phyloP scores from a whole-genome alignment of 35 echinoderm and acorn worm species.

The Apostichopus parvimensis region DNA sequence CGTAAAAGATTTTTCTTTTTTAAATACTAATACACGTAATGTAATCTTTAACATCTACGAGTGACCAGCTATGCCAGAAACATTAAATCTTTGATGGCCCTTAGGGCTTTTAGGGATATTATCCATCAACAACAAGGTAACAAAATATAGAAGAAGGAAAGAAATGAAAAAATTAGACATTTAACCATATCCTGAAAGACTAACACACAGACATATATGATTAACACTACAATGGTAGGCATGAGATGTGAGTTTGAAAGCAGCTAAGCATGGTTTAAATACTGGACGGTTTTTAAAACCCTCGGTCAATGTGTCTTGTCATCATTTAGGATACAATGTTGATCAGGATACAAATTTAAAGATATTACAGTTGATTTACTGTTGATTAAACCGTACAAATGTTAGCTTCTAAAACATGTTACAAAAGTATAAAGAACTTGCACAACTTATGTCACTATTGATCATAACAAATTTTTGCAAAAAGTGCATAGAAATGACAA shows the following conservation, averaged over 20 bases:
- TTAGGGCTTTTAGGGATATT: background rate
- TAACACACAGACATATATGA: background rate
- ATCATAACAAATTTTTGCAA: no score
- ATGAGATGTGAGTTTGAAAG: no score
- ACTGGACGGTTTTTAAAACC: no score
- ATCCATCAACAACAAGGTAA: background rate
- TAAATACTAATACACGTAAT: background rate
- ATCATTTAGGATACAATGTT: no score
- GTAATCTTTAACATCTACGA: background rate
- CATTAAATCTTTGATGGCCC: background rate
- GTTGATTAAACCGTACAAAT: no score
- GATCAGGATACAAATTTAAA: no score
- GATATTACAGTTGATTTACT: no score
- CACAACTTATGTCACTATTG: no score
- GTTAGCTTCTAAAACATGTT: no score
- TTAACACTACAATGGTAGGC: background rate
- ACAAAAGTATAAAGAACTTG: no score
- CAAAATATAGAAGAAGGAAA: background rate
- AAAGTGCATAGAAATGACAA: background rate
- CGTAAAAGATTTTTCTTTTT: background rate
- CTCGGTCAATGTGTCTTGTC: no score
- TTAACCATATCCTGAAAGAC: background rate
- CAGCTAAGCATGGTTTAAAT: no score
- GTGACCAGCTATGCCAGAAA: background rate
- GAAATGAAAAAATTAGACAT: background rate